Base-by-base conservation (phyloP, 2,113 vertebrate genomes). In the Malurus cyaneus region DNA sequence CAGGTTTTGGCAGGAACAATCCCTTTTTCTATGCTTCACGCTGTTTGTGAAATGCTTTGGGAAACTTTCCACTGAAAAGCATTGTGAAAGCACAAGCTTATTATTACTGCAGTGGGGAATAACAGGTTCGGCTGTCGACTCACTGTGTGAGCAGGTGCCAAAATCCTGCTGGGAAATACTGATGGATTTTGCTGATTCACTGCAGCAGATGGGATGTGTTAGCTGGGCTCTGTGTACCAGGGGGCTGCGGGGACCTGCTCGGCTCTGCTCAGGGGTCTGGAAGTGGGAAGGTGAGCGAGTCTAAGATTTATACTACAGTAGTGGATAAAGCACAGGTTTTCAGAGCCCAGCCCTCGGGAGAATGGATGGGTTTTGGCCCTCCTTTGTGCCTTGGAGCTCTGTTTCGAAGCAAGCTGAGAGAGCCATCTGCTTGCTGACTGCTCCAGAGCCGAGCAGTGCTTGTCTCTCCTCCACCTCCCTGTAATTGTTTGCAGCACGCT, bases 31-130 rank as follows among this genome's bases (percentile, higher is more conserved):
- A 14, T 2, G 26, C 89, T 94, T 66, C 9, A 26, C 72, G 79
- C 82, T 91, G 90, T 95, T 96, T 95, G 93, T 66, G 89, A 95
- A 96, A 92, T 69, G 85, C 94, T 97, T 93, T 95, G 89, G 93
- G 94, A 93, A 95, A 93, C 74, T 82, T 95, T 89, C 93, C 92
- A 89, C 92, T 34, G 79, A 66, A 92, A 89, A 89, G 87, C 89
- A 91, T 91, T 92, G 87, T 95, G 92, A 80, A 92, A 96, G 87
- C 0, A 11, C 84, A 79, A 50, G 94, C 74, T 94, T 94, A 97
- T 94, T 95, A 93, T 95, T 94, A 88, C 88, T 93, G 86, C 39
- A 24, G 91, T 23, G 8, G 84, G 80, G 89, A 92, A 96, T 89
- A 96, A 85, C 95, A 97, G 91, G 96, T 95, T 95, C 36, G 77